Evolutionary conservation across 1,140 invertebrate species (phyloP).

Genomic region (Apis laboriosa): DNA sequence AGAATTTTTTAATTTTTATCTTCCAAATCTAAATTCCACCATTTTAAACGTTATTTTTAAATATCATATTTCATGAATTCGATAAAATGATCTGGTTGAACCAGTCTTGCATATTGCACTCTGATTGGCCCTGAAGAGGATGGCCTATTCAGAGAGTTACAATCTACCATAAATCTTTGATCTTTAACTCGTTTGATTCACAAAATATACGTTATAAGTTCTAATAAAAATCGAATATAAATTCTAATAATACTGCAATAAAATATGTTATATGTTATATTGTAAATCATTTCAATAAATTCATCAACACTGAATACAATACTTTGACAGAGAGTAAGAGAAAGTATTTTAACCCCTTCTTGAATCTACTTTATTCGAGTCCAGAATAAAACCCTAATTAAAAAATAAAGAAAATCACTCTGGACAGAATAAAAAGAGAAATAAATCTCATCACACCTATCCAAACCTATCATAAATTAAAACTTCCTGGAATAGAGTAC

Average conservation of each 20-base stretch:
- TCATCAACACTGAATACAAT: too few species aligned
- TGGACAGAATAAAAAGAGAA: background rate
- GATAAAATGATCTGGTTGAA: background rate
- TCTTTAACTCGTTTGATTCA: conserved; percentile 12
- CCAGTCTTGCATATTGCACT: conserved; percentile 1
- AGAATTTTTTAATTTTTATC: too few species aligned
- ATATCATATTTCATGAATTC: background rate
- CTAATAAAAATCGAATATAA: background rate
- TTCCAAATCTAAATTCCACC: background rate
- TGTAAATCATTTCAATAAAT: too few species aligned
- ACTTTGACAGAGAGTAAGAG: background rate
- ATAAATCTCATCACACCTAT: background rate
- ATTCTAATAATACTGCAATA: too few species aligned
- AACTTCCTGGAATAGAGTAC: background rate
- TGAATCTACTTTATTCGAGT: background rate
- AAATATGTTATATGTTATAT: too few species aligned
- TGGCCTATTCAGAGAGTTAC: conserved; percentile 13
- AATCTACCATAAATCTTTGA: conserved; percentile 19
- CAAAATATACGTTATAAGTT: background rate
- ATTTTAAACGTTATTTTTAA: background rate
- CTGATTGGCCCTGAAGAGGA: conserved; percentile 13
- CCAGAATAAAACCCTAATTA: background rate
- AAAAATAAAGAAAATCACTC: background rate
- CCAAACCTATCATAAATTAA: background rate
- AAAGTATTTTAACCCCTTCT: background rate